Evolutionary conservation across 1,140 invertebrate species (phyloP), one percentile per base, ranked within the genome.

Genomic region (Sitodiplosis mosellana): DNA sequence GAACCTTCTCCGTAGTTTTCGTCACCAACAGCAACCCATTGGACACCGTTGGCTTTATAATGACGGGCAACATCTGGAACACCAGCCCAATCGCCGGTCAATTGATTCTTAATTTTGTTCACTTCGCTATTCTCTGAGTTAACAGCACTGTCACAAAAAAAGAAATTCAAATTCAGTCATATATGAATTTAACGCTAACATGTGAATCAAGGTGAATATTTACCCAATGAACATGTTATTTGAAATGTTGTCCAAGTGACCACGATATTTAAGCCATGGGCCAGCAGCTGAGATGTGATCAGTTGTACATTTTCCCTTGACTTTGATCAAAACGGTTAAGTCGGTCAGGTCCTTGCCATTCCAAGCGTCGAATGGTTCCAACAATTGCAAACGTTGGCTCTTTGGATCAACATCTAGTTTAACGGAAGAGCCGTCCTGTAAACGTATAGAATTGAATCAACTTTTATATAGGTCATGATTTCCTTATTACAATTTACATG

Each of bases 161-260:
- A 12, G 21, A 12, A n/a, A 10, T 41, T 41, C 38, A 41, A 12
- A 10, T 41, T 12, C n/a, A n/a, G n/a, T n/a, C 12, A 38, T 38
- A 38, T 14, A n/a, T 17, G 5, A 14, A n/a, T 27, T 5, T 27
- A 27, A 27, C 3, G 27, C 27, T 27, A 27, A 27, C 27, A 27
- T 34, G 14, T 38, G 14, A 17, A 38, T 38, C n/a, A 38, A 38
- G 4, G 14, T 38, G 17, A 38, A 19, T 6, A 14, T 72, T 75
- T 70, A 91, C 86, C 89, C 91, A 62, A 99, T 93, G 56, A 99
- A 93, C 78, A 99, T 84, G 57, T 99, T 99, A 68, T 99, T 99
- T 20, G 96, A 98, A 64, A 99, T 99, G 66, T 99, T 99, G 60
- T 99, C 95, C 55, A 99, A 76, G 70, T 99, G 96, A 41, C 96